Evolutionary conservation across 2,888 invertebrate species (phyloP).

Genomic region (Noctuana brunneofusca): DNA sequence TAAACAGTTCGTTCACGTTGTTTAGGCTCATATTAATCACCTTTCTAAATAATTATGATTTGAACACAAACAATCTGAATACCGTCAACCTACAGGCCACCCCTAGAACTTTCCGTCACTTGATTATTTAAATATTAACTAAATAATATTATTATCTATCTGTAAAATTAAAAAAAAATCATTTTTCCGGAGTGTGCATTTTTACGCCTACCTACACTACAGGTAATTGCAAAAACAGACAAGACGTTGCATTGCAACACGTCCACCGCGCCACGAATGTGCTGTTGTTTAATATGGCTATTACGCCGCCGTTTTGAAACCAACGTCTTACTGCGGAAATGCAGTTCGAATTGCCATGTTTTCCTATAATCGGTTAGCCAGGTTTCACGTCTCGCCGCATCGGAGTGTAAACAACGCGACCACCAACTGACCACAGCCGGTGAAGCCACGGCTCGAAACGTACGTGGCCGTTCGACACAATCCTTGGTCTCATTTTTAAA

Average conservation of each 20-base stretch:
- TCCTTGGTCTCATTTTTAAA: constrained; percentile 37
- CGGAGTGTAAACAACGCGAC: constrained; percentile 59
- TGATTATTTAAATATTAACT: too few species aligned
- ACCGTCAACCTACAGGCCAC: too few species aligned
- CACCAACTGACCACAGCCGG: constrained; percentile 61
- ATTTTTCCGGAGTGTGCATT: too few species aligned
- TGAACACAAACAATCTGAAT: too few species aligned
- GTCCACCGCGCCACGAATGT: constrained; percentile 37
- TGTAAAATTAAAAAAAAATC: too few species aligned
- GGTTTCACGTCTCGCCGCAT: constrained; percentile 44
- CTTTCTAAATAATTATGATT: too few species aligned
- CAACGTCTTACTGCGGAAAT: constrained; percentile 42
- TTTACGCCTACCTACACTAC: constrained; percentile 46
- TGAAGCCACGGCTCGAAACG: constrained; percentile 67
- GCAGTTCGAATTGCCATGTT: constrained; percentile 55
- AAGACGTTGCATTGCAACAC: constrained; percentile 51
- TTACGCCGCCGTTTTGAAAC: constrained; percentile 63
- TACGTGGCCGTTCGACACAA: constrained; percentile 63
- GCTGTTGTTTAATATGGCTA: constrained; percentile 43
- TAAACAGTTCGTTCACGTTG: too few species aligned
- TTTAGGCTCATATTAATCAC: too few species aligned
- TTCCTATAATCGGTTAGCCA: constrained; percentile 60
- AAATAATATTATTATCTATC: too few species aligned
- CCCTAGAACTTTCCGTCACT: too few species aligned
- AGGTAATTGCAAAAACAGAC: constrained; percentile 51